Conservation (phyloP, 2,888 invertebrate species). For the Meta bourneti region DNA sequence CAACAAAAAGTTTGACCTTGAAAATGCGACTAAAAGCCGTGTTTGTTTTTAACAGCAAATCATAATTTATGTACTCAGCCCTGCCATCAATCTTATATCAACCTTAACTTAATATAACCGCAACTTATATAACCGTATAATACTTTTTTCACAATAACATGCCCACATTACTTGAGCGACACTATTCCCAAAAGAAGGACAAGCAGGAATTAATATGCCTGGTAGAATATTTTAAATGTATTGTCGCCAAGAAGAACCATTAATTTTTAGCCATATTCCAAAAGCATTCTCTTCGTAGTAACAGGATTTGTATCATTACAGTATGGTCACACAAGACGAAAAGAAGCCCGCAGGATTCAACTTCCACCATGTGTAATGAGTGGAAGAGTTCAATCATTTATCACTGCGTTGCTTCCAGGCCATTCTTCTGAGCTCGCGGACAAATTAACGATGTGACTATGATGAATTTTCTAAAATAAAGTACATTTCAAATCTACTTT, state of each 20-base stretch:
- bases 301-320: background rate
- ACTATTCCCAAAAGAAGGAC: background rate
- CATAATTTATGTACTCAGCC: background rate
- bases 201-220: background rate
- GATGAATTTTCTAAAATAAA: background rate
- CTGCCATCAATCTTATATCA: background rate
- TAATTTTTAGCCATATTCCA: background rate
- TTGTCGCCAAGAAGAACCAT: background rate
- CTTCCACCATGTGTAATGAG: background rate
- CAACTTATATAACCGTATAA: background rate
- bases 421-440: background rate
- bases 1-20: background rate
- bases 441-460: background rate
- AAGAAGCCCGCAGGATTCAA: background rate
- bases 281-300: no score
- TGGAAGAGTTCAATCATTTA: conserved; percentile 1
- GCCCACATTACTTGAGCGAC: background rate
- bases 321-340: background rate
- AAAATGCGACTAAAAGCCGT: background rate
- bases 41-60: background rate
- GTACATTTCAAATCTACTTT: conserved; percentile 1
- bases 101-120: background rate
- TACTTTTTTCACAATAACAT: no score
- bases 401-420: background rate
- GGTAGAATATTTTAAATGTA: background rate